Percentiles rank a stretch among this genome's conserved stretches.
phyloP scores from a whole-genome alignment of 2,113 vertebrate species.

The Vidua chalybeata region DNA sequence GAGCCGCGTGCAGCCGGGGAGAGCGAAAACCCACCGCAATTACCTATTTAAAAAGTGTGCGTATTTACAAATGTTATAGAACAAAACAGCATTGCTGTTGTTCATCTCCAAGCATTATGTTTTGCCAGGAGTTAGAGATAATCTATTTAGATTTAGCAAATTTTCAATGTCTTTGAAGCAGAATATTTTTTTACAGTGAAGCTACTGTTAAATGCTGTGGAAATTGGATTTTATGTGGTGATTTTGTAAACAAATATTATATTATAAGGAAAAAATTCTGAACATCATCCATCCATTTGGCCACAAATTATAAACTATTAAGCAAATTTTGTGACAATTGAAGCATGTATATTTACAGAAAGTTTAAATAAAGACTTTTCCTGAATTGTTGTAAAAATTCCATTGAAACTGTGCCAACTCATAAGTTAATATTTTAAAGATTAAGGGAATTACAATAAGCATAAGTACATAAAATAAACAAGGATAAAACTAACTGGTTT shows the following conservation, averaged over 20 bases:
- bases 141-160: conserved; percentile 6
- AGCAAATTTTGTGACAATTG: background rate
- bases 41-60: background rate
- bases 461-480: background rate
- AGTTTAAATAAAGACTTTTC: background rate
- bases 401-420: background rate
- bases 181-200: background rate
- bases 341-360: background rate
- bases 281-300: background rate
- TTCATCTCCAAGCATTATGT: background rate
- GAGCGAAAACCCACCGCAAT: too few species aligned
- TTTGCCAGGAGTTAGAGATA: background rate
- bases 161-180: background rate
- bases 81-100: background rate
- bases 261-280: background rate
- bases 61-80: background rate
- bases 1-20: too few species aligned
- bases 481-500: background rate
- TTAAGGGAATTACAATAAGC: background rate
- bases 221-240: conserved; percentile 22
- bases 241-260: background rate
- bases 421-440: background rate
- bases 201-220: background rate
- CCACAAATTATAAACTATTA: background rate
- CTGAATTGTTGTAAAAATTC: background rate